A percentile compares a stretch with the other conserved stretches of the same genome.
Conservation (phyloP, 1,140 invertebrate genomes). For the Diploscapter pachys region DNA sequence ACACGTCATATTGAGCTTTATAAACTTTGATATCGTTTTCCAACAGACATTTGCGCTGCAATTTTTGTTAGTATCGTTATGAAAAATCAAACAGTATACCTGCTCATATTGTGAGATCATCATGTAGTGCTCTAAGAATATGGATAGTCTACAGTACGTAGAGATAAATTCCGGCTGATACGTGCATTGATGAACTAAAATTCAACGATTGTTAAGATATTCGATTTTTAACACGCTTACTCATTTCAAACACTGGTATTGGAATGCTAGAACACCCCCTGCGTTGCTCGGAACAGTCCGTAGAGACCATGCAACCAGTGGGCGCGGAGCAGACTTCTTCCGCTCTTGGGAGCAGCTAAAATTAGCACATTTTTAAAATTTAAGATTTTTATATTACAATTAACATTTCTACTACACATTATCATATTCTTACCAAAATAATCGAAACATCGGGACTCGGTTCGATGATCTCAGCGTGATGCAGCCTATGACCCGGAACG, state of each 20-base stretch:
- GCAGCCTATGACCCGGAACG: slow-evolving; percentile 28
- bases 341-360: slow-evolving; percentile 32
- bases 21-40: slow-evolving; percentile 78
- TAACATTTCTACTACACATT: background rate
- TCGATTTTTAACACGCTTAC: slow-evolving; percentile 17
- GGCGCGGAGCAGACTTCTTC: slow-evolving; percentile 43
- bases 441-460: slow-evolving; percentile 33
- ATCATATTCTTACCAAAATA: slow-evolving; percentile 27
- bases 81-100: slow-evolving; percentile 67
- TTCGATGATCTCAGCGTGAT: slow-evolving; percentile 29
- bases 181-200: slow-evolving; percentile 75
- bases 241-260: slow-evolving; percentile 40
- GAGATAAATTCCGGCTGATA: slow-evolving; percentile 83
- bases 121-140: slow-evolving; percentile 84
- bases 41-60: slow-evolving; percentile 73
- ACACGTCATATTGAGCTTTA: slow-evolving; percentile 34
- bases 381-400: too few relatives aligned
- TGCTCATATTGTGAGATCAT: slow-evolving; percentile 80
- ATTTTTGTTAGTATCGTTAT: slow-evolving; percentile 67
- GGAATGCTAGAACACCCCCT: slow-evolving; percentile 36
- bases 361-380: background rate
- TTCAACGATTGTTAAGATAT: background rate
- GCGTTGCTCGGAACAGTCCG: slow-evolving; percentile 23
- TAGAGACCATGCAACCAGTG: slow-evolving; percentile 11
- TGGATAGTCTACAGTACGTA: slow-evolving; percentile 82